Percentiles rank a stretch among this genome's conserved stretches.
Evolutionary conservation across 2,888 invertebrate genomes (phyloP).

Genomic region (Agriopis marginaria): DNA sequence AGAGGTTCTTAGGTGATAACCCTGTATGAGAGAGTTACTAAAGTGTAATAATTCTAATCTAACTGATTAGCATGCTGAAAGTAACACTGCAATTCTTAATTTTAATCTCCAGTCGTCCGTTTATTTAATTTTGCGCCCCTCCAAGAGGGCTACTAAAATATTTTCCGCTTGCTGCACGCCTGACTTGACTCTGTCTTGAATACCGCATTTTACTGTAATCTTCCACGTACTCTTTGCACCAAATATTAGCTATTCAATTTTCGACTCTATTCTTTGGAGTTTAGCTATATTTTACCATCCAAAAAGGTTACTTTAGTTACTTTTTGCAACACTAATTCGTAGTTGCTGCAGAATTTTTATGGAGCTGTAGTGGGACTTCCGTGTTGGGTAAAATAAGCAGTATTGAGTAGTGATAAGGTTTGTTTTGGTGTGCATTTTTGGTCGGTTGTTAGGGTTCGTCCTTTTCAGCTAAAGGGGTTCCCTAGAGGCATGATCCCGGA

Average conservation of each 20-base stretch:
- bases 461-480: conserved; percentile 75
- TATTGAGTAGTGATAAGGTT: conserved; percentile 52
- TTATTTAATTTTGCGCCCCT: conserved; percentile 33
- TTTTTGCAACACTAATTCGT: conserved; percentile 80
- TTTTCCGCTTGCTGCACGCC: conserved; percentile 71
- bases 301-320: conserved; percentile 61
- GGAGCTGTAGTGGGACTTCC: conserved; percentile 54
- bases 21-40: neutral
- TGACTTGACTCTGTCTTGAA: conserved; percentile 73
- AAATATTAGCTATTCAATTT: conserved; percentile 51
- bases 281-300: conserved; percentile 54
- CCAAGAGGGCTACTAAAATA: conserved; percentile 61
- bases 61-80: conserved; percentile 8
- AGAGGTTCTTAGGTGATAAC: too few species aligned
- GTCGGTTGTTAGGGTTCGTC: conserved; percentile 67
- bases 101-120: conserved; percentile 30
- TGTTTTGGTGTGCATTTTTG: conserved; percentile 50
- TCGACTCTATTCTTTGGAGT: conserved; percentile 53
- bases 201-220: conserved; percentile 73
- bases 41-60: neutral
- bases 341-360: conserved; percentile 72
- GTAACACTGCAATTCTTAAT: conserved; percentile 6
- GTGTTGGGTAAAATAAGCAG: conserved; percentile 46
- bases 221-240: conserved; percentile 53
- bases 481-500: conserved; percentile 82